Evolutionary conservation across 2,113 vertebrate genomes (phyloP).

Genomic region (Micronycteris hirsuta): DNA sequence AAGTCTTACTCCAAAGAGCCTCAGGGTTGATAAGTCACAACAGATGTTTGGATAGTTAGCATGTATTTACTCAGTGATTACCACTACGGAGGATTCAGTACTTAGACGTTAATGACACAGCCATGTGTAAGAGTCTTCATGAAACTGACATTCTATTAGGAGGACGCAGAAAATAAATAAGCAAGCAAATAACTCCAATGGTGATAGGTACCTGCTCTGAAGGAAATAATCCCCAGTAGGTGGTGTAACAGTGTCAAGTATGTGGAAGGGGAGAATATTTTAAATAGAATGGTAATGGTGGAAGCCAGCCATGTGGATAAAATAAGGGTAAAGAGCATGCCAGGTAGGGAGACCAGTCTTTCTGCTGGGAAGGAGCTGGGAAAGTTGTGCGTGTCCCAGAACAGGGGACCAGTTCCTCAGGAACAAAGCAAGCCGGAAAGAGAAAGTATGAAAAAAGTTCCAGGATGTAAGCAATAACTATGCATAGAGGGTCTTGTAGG

Average conservation of each 20-base stretch:
- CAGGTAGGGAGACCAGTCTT: neutral
- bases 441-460: neutral
- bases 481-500: neutral
- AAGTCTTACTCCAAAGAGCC: neutral
- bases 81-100: neutral
- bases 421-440: neutral
- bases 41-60: neutral
- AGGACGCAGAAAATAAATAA: neutral
- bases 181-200: neutral
- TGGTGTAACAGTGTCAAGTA: neutral
- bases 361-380: neutral
- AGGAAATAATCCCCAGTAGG: neutral
- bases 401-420: neutral
- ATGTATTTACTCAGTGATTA: neutral
- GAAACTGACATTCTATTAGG: neutral
- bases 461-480: neutral
- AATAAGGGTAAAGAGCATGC: neutral
- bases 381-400: neutral
- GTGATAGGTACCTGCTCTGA: neutral
- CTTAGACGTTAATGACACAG: neutral
- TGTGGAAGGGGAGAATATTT: neutral
- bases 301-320: neutral
- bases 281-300: neutral
- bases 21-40: neutral
- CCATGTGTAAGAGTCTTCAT: neutral